Conservation (phyloP, 2,113 vertebrate species). For the Saccopteryx leptura region DNA sequence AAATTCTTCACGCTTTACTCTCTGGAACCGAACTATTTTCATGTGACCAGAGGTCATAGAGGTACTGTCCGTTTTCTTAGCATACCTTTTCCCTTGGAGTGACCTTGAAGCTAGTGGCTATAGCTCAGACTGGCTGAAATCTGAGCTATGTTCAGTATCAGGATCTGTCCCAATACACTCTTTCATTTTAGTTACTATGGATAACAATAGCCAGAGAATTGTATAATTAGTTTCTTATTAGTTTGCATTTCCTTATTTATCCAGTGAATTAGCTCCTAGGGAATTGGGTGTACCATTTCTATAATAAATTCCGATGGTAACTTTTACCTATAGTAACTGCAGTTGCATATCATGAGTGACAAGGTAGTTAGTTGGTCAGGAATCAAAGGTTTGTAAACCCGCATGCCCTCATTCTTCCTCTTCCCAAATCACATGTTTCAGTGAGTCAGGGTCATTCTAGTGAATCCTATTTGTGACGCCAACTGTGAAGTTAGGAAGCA, state of each 20-base stretch:
- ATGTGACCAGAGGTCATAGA: neutral
- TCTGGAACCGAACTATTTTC: neutral
- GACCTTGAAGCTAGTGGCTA: neutral
- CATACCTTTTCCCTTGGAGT: constrained; percentile 1
- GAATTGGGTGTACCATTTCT: neutral
- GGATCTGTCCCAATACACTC: neutral
- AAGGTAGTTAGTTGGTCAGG: neutral
- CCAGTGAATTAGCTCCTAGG: neutral
- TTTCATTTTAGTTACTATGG: neutral
- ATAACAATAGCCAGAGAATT: neutral
- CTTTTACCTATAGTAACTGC: neutral
- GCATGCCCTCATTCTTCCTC: neutral
- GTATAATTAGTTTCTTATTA: constrained; percentile 3
- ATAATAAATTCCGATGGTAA: neutral
- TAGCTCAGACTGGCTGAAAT: neutral
- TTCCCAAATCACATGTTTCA: neutral
- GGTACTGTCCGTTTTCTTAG: neutral
- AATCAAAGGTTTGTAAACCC: neutral
- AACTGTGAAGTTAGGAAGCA: neutral
- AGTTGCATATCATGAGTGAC: neutral
- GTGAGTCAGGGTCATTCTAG: neutral
- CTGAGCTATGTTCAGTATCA: neutral
- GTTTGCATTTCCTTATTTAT: constrained; percentile 33
- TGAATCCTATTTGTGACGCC: neutral
- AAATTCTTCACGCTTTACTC: neutral